These are phyloP conservation scores for Plecotus auritus DNA, from an alignment of 2,113 vertebrate species.

Conservation along the genomic window DNA sequence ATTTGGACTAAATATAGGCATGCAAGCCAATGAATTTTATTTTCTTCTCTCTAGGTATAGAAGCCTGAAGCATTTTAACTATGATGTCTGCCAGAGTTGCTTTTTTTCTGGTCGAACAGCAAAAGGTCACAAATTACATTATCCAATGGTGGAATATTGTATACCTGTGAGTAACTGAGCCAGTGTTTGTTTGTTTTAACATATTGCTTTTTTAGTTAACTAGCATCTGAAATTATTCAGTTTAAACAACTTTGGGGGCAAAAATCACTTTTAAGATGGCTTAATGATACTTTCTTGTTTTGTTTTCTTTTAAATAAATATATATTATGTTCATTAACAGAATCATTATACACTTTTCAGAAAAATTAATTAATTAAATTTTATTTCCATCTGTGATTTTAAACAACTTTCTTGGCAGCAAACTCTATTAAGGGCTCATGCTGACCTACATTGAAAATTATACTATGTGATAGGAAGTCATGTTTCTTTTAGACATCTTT, in stretches of 20 bases:
- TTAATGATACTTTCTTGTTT: not conserved
- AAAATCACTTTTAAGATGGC: not conserved
- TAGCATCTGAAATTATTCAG: not conserved
- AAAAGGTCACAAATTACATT: slow-evolving; percentile 98
- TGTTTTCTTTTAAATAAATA: not conserved
- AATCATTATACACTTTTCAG: not conserved
- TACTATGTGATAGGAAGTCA: not conserved
- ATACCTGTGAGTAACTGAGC: slow-evolving; percentile 89
- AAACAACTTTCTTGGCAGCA: not conserved
- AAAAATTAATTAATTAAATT: not conserved
- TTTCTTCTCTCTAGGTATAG: slow-evolving; percentile 87
- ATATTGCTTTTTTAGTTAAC: not conserved
- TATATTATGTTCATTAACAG: not conserved
- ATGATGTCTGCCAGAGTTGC: slow-evolving; percentile 98
- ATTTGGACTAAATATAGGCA: not conserved
- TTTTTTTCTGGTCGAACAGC: slow-evolving; percentile 98
- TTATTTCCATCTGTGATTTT: not conserved
- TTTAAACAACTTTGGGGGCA: not conserved
- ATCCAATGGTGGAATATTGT: slow-evolving; percentile 99
- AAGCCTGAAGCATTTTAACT: slow-evolving; percentile 99
- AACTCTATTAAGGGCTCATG: not conserved
- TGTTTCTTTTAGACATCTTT: not conserved
- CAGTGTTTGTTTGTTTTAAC: not conserved
- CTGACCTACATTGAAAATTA: not conserved
- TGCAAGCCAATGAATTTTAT: not conserved